phyloP scores from a whole-genome alignment of 1,140 invertebrate genomes.

The Frieseomelitta varia region DNA sequence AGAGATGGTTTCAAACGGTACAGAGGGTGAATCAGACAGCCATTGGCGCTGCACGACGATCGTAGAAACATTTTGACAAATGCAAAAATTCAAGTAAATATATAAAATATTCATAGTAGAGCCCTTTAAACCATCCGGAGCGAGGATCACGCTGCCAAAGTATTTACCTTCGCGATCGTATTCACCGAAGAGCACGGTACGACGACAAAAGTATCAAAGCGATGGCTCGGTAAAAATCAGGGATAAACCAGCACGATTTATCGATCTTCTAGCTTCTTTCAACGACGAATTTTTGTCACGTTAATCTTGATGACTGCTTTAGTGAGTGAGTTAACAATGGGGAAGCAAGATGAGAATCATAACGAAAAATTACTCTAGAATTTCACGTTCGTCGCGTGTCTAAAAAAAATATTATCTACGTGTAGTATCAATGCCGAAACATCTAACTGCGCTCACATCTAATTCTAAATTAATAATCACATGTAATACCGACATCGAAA shows the following conservation, averaged over 20 bases:
- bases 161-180: background rate
- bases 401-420: too few species aligned
- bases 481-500: too few species aligned
- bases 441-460: too few species aligned
- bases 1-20: background rate
- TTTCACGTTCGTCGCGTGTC: too few species aligned
- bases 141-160: background rate
- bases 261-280: background rate
- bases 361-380: too few species aligned
- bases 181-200: background rate
- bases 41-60: constrained; percentile 13
- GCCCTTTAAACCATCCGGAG: constrained; percentile 12
- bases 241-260: background rate
- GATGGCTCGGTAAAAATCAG: background rate
- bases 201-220: background rate
- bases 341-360: too few species aligned
- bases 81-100: constrained; percentile 59
- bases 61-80: constrained; percentile 26
- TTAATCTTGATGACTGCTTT: background rate
- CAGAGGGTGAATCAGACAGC: background rate
- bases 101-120: too few species aligned
- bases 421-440: too few species aligned
- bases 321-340: too few species aligned
- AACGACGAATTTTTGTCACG: constrained; percentile 25
- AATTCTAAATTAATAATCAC: too few species aligned